Conservation (phyloP, 2,113 vertebrate species). For the Carassius auratus region DNA sequence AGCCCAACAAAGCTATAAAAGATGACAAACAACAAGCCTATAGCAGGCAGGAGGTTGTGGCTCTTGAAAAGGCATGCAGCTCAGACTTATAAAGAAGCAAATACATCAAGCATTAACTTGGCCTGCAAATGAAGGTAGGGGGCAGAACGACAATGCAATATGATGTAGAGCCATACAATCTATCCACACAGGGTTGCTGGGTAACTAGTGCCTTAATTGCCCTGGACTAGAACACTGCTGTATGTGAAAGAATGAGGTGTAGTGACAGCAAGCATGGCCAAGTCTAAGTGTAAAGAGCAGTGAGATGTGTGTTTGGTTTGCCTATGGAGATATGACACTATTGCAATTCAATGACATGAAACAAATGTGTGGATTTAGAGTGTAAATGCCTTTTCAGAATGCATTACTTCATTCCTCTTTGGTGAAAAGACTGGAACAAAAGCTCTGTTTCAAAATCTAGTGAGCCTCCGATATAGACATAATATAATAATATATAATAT, state of each 20-base stretch:
- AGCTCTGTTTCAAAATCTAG: not conserved
- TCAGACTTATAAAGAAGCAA: conserved; percentile 50
- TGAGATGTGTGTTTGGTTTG: conserved; percentile 3
- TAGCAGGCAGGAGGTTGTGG: not conserved
- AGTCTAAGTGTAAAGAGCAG: not conserved
- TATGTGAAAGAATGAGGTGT: not conserved
- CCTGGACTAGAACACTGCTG: conserved; percentile 41
- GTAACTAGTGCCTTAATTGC: conserved; percentile 63
- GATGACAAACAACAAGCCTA: not conserved
- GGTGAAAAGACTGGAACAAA: not conserved
- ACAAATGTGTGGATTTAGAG: too few relatives aligned
- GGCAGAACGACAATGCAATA: conserved; percentile 44
- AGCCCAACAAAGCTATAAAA: not conserved
- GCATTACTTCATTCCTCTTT: not conserved
- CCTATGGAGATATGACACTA: not conserved
- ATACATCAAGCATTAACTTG: conserved; percentile 55
- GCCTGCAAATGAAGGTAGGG: not conserved
- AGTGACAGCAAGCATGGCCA: not conserved
- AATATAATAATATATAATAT: too few relatives aligned
- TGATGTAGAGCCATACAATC: conserved; percentile 45
- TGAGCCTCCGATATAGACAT: not conserved
- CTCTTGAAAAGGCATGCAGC: not conserved
- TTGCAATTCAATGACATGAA: not conserved
- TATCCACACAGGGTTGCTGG: conserved; percentile 54
- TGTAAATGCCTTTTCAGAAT: not conserved